Percentiles rank a stretch among this genome's conserved stretches.
phyloP scores from a whole-genome alignment of 2,888 invertebrate species.

The Cynaeus angustus region DNA sequence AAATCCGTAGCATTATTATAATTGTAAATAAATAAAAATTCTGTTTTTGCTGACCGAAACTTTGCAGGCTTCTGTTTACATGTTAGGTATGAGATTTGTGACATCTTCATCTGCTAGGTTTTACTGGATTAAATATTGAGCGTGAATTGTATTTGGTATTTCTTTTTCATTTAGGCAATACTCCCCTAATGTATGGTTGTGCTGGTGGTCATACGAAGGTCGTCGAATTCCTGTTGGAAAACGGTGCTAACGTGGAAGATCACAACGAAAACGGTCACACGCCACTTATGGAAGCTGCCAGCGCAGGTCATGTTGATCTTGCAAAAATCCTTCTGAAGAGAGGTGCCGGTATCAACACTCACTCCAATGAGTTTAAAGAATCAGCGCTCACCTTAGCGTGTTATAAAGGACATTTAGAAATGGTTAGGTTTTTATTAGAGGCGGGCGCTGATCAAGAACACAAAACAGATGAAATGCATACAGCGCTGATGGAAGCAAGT shows the following conservation, averaged over 20 bases:
- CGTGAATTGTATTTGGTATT: background rate
- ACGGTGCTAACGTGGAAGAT: conserved; percentile 96
- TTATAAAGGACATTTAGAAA: conserved; percentile 97
- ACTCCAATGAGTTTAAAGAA: conserved; percentile 99
- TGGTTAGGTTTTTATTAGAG: conserved; percentile 96
- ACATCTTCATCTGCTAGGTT: too few relatives aligned
- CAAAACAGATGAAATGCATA: conserved; percentile 99
- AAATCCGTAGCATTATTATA: too few relatives aligned
- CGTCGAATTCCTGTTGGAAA: conserved; percentile 89
- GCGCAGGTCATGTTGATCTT: conserved; percentile 94
- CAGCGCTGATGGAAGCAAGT: conserved; percentile 99
- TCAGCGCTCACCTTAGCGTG: conserved; percentile 87
- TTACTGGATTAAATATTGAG: too few relatives aligned
- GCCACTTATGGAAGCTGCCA: conserved; percentile 99
- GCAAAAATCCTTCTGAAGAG: conserved; percentile 93
- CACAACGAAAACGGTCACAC: conserved; percentile 99
- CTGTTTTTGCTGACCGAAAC: too few relatives aligned
- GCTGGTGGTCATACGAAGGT: conserved; percentile 96
- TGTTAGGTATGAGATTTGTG: too few relatives aligned
- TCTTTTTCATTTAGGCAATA: conserved; percentile 79
- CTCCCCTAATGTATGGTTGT: conserved; percentile 97
- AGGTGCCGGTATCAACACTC: conserved; percentile 98
- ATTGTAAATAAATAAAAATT: too few relatives aligned
- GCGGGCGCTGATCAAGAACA: conserved; percentile 98
- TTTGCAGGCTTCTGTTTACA: too few relatives aligned